Evolutionary conservation across 2,888 invertebrate species (phyloP), one percentile per base, ranked within the genome.

Genomic region (Cantharis rufa): DNA sequence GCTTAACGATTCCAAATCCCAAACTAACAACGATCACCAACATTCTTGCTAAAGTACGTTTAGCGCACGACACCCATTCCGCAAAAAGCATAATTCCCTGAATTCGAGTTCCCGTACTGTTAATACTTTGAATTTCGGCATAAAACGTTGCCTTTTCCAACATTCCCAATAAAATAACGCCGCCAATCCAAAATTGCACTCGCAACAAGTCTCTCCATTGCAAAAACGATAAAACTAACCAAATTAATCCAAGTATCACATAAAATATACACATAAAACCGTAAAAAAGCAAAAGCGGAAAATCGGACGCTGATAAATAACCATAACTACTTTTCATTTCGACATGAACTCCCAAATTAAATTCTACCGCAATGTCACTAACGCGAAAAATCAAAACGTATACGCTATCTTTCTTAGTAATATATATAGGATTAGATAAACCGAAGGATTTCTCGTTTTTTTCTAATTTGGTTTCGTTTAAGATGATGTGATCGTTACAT

Each of bases 121-220:
- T 94, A 71, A 95, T 91, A 71, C 92, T 93, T 82, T 94, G 92
- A 88, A 95, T 98, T 83, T 98, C 96, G 0, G 94, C 96, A 85
- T 96, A 96, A 88, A 96, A 98, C 0, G 96, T 94, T 4, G 98
- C 96, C 86, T 94, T 95, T 88, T 95, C 95, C 32, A 95, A 85
- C 94, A 95, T 94, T 64, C 97, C 96, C 2, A 97, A 89, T 11
- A 97, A 88, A 74, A 97, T 96, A 11, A 97, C 96, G 27, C 93
- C 96, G 7, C 97, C 97, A 85, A 98, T 97, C 97, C 98, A 98
- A 89, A 97, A 98, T 89, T 98, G 98, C 64, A 98, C 95, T 32
- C 97, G 90, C 71, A 98, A 90, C 18, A 98, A 89, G 87, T 98
- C 98, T 62, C 95, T 91, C 97, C 97, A 98, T 88, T 96, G 96